Evolutionary conservation across 2,888 invertebrate species (phyloP), one percentile per base, ranked within the genome.

Genomic region (Tiliacea aurago): DNA sequence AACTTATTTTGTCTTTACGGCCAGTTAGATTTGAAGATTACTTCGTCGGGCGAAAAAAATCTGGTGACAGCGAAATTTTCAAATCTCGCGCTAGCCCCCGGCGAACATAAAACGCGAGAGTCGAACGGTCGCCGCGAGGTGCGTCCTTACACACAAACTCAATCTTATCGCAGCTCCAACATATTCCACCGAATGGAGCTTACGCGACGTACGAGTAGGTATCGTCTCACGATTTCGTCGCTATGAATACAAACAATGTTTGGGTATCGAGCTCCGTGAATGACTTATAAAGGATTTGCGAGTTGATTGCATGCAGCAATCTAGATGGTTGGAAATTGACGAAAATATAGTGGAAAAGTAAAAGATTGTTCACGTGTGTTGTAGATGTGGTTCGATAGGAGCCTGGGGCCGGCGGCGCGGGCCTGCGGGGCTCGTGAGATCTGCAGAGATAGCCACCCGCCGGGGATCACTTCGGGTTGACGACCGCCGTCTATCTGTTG

Each of bases 1-100:
- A 90, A 88, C 89, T 90, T 90, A 91, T 92, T 93, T 88, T 83
- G 87, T 90, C 88, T 93, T 94, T 95, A 94, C 90, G 90, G 91
- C 90, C 93, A 93, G 94, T 94, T 92, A 91, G 91, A 93, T 93
- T 92, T 89, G 89, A 89, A 93, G 94, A 94, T 94, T 93, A 91
- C 90, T 90, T 83, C 83, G 86, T 85, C 89, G 86, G 86, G 81
- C 84, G 81, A 87, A 89, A 90, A 37, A 91, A 93, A 91, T 89
- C 91, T 90, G 90, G 91, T 93, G 93, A 91, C 93, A 91, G 91
- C 92, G 89, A 87, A 90, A 90, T 91, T 91, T 91, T 87, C 86
- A 89, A 91, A 91, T 87, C 88, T 89, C 89, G 78, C 72, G 84
- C 81, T 85, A 82, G 85, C 90, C 90, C 84, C 84, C 80, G 87